Evolutionary conservation across 35 echinoderm and acorn worm genomes (phyloP).

Genomic region (Nesometra sesokonis): DNA sequence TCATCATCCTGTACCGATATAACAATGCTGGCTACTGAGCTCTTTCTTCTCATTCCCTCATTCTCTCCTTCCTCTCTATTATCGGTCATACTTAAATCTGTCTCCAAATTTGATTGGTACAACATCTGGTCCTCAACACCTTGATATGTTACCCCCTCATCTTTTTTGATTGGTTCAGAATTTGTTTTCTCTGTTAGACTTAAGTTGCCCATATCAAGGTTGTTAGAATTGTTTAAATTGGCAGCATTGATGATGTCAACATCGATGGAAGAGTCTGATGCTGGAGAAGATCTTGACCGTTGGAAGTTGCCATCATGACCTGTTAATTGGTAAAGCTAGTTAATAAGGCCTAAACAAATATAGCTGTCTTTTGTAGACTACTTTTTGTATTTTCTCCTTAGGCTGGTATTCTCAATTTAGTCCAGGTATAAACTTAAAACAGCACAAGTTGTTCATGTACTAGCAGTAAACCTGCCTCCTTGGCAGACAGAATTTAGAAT

Average conservation of each 20-base stretch:
- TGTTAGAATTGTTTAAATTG: background rate
- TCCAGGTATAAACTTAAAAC: no score
- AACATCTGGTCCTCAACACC: background rate
- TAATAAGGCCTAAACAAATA: no score
- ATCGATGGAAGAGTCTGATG: background rate
- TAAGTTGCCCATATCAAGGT: background rate
- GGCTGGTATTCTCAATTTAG: no score
- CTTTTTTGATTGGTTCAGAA: background rate
- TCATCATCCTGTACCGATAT: background rate
- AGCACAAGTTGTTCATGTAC: no score
- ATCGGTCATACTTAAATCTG: background rate
- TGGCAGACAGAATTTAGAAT: no score
- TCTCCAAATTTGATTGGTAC: background rate
- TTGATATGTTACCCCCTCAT: background rate
- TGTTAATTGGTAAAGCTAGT: no score
- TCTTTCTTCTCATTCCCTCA: background rate
- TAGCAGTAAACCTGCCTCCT: no score
- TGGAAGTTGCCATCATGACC: background rate
- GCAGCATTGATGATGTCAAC: background rate
- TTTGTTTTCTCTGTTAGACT: background rate
- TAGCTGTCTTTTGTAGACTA: no score
- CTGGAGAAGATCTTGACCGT: background rate
- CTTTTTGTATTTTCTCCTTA: no score
- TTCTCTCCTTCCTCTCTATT: background rate
- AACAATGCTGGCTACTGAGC: background rate